These are phyloP conservation scores for Xenopus borealis DNA, from an alignment of 2,113 vertebrate species.

Conservation along the genomic window DNA sequence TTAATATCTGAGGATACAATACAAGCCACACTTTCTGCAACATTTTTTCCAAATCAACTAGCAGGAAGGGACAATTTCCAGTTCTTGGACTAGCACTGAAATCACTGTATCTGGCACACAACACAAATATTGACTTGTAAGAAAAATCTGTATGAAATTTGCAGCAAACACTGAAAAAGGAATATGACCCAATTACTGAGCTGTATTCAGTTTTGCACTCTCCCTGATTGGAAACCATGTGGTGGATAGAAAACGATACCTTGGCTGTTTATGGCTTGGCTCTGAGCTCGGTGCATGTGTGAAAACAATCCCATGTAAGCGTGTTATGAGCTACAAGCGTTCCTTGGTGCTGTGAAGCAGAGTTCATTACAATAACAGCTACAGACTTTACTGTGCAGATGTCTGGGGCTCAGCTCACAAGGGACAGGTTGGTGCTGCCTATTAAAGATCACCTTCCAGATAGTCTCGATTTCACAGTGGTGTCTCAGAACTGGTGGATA, in stretches of 20 bases:
- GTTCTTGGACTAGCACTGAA: too few species aligned
- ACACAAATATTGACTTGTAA: too few species aligned
- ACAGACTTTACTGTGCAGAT: slow-evolving; percentile 34
- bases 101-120: too few species aligned
- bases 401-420: slow-evolving; percentile 18
- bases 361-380: slow-evolving; percentile 33
- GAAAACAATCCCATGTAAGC: slow-evolving; percentile 22
- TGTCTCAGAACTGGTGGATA: slow-evolving; percentile 2
- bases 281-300: slow-evolving; percentile 22
- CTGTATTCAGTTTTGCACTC: slow-evolving; percentile 6
- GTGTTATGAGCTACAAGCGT: slow-evolving; percentile 25
- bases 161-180: too few species aligned
- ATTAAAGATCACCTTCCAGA: slow-evolving; percentile 30
- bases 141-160: too few species aligned
- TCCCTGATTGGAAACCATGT: slow-evolving; percentile 9
- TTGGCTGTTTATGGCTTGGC: slow-evolving; percentile 25
- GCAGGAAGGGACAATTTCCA: too few species aligned
- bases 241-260: slow-evolving; percentile 11
- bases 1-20: too few species aligned
- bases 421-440: slow-evolving; percentile 28
- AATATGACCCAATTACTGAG: not conserved
- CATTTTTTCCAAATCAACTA: too few species aligned
- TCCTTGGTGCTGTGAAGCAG: slow-evolving; percentile 31
- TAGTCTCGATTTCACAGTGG: slow-evolving; percentile 2
- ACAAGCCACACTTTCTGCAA: too few species aligned